Base-by-base conservation (phyloP, 30 jellyfish, hydroid and myxozoan species). In the Mastigias papua region DNA sequence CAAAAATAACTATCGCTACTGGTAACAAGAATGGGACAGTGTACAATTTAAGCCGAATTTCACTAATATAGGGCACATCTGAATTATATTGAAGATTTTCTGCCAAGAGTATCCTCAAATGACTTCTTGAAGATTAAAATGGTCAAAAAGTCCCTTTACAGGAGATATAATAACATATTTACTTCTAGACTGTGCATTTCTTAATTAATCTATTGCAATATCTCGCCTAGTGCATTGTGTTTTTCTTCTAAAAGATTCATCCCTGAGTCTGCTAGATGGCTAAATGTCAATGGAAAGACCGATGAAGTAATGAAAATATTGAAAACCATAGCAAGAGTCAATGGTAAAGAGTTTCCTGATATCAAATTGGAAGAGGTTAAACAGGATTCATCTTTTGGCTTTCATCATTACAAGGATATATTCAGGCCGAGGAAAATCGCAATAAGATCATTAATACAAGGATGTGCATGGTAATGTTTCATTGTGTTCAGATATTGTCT, bases 251-350 rank as follows among this genome's bases (percentile, higher is more conserved):
- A 34, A 15, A 92, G 93, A 88, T 77, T 78, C 80, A 78, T 92
- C 67, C 98, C 98, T 2, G 98, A 92, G 85, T 92, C 98, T 19
- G 78, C 80, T 13, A 90, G 98, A 29, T 92, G 98, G 98, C 78
- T 92, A 20, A 84, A 86, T 3, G 37, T 86, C 25, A 62, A 75
- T 22, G 96, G 98, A 28, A 80, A 81, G 48, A 64, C 61, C n/a
- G 91, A 86, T 25, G 98, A 92, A 61, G 96, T 89, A 34, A 48
- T 75, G 88, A 33, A 48, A 32, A 86, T 86, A 8, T 51, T 92
- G 10, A 31, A 78, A 66, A 78, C 72, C 29, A 80, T 92, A 10
- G 98, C 98, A 15, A 80, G 76, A 16, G 32, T 62, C 67, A 92
- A 90, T 74, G 63, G 69, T 16, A 66, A 70, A 58, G 83, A 63